These are phyloP conservation scores for Drosophila orena DNA, from an alignment of 1,140 invertebrate genomes.

Conservation along the genomic window DNA sequence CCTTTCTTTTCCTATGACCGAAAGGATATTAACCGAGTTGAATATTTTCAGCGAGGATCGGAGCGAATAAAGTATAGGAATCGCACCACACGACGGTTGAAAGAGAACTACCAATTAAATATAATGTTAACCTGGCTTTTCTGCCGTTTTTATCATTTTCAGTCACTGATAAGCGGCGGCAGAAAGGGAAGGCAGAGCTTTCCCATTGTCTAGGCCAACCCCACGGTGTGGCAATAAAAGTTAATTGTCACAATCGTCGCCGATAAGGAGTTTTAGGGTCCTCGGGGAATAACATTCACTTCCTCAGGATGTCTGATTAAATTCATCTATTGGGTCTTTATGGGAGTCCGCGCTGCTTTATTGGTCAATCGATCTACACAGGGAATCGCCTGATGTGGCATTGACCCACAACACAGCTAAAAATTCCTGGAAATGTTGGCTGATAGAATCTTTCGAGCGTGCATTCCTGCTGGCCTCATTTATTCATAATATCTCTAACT, in stretches of 20 bases:
- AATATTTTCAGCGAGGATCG: constrained; percentile 4
- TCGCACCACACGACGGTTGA: constrained; percentile 56
- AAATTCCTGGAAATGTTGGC: no score
- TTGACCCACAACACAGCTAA: no score
- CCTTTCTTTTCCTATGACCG: background rate
- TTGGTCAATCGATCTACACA: background rate
- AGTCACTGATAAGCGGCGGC: constrained; percentile 55
- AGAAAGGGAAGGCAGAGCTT: constrained; percentile 29
- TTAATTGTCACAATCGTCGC: constrained; percentile 7
- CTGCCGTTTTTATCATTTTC: constrained; percentile 70
- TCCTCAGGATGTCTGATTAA: constrained; percentile 56
- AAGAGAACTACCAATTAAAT: constrained; percentile 81
- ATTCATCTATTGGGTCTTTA: background rate
- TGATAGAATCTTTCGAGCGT: no score
- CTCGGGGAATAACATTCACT: constrained; percentile 26
- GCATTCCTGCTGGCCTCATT: constrained; percentile 4
- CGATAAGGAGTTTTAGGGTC: constrained; percentile 29
- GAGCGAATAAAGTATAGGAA: constrained; percentile 38
- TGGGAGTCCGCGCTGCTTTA: no score
- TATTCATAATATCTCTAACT: background rate
- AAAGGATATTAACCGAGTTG: constrained; percentile 31
- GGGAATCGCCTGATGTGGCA: no score
- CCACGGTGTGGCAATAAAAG: constrained; percentile 5
- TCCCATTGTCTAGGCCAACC: no score
- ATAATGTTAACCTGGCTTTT: constrained; percentile 80